Base-by-base conservation (phyloP, 2,888 invertebrate genomes). In the Stegophylla sp. region DNA sequence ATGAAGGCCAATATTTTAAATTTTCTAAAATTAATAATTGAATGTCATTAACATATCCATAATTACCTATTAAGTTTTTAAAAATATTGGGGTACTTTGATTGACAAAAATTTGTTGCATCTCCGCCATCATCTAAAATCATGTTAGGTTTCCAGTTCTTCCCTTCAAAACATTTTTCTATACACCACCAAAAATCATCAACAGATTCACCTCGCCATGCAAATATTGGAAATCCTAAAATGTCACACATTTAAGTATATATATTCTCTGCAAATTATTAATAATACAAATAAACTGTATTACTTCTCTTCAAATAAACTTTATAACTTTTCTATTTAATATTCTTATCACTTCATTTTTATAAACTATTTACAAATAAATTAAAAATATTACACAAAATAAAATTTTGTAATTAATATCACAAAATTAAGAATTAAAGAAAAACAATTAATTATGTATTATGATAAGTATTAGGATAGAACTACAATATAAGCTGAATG, bases 181-280 rank as follows among this genome's bases (percentile, higher is more conserved):
- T 98, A 86, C 97, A 97, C 97, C 97, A 98, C 98, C 98, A 98
- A 88, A 98, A 98, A 85, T 98, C 98, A 86, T 98, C 97, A 86
- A 98, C 98, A 9, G 95, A 95, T 87, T 98, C 97, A 0, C 97
- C 96, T 79, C 97, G 93, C 98, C 98, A 98, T 15, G 97, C 96
- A 88, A 96, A 98, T 83, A 98, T 91, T 1, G 97, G 91, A 86
- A 92, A 94, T 15, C 89, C 89, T 23, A 75, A 43, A 75, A 75
- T 34, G 34, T 34, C 7, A 5, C 7, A 34, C 7, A 34, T 34
- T 34, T 5, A 34, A 5, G 34, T 34, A 34, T 34, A 7, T 3
- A 34, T 7, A 5, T 34, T 5, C 7, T 34, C 7, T 34, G 34
- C 34, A 34, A 34, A 34, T 34, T 34, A 34, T 34, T 34, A 5